A percentile compares a stretch with the other conserved stretches of the same genome.
Evolutionary conservation across 2,113 vertebrate species (phyloP).

Genomic region (Phaethornis superciliosus): DNA sequence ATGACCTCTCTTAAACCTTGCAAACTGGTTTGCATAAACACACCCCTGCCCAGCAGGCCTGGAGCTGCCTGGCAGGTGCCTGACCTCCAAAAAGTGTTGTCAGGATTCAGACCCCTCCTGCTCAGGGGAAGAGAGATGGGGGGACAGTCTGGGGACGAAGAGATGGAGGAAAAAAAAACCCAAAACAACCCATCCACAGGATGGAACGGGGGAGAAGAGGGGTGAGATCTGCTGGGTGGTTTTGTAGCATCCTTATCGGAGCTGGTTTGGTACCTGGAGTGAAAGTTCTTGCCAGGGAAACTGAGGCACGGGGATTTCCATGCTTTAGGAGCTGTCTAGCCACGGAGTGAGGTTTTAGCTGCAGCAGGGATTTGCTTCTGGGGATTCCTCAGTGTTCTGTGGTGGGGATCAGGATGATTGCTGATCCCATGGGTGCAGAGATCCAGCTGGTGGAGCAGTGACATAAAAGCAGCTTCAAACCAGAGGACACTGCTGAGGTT

Average conservation of each 20-base stretch:
- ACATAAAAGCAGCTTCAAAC: background rate
- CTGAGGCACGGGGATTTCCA: background rate
- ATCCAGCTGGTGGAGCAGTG: background rate
- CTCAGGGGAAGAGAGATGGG: fast-evolving
- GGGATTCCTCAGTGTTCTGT: background rate
- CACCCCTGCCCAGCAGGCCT: fast-evolving
- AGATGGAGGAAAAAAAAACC: background rate
- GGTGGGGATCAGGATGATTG: fast-evolving
- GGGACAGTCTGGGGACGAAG: fast-evolving
- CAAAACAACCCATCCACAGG: fast-evolving
- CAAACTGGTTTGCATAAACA: background rate
- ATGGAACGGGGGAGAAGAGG: fast-evolving
- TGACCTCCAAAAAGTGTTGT: background rate
- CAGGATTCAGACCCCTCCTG: background rate
- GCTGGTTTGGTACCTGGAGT: background rate
- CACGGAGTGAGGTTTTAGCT: background rate
- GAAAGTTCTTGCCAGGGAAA: background rate
- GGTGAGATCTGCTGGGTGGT: fast-evolving
- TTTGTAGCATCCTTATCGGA: background rate
- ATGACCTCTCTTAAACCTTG: background rate
- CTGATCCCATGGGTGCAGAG: fast-evolving
- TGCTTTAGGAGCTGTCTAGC: background rate
- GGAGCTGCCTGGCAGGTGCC: background rate
- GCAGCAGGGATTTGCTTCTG: background rate
- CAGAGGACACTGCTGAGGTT: background rate